Base-by-base conservation (phyloP, 2,888 invertebrate genomes). In the Erebia epiphron region DNA sequence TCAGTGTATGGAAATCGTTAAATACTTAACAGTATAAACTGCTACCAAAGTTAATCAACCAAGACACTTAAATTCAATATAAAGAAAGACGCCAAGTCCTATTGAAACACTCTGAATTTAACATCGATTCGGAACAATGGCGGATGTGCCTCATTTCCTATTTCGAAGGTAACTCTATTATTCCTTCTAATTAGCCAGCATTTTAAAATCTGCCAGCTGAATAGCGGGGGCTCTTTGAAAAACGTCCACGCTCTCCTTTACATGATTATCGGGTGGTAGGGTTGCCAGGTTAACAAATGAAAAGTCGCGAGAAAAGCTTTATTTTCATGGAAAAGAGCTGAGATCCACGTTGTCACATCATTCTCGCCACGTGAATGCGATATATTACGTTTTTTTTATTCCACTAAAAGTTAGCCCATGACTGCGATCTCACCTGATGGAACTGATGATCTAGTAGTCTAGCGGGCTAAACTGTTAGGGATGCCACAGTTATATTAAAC, bases 181-280 rank as follows among this genome's bases (percentile, higher is more conserved):
- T 74, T 77, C 75, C 75, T 74, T 73, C 79, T 80, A 79, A 80
- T 79, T 80, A 79, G 78, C 77, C 76, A 75, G 75, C 76, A 77
- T 80, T 80, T 80, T 78, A 78, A 79, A 80, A 78, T 79, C 77
- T 76, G 78, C 76, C 78, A 74, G 73, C 76, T 77, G 77, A 77
- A 75, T 72, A 74, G 74, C 58, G 72, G 74, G 70, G 61, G 69
- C 75, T 79, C 78, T 79, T 79, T 78, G 77, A 78, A 79, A 79
- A 79, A 79, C 78, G 79, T 76, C 79, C 79, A 77, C 77, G 78
- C 78, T 78, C 75, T 77, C 74, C 76, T 78, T 79, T 78, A 80
- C 80, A 80, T 80, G 80, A 80, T 80, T 80, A 80, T 79, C 79
- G 77, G 75, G 73, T 60, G 74, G 70, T 52, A 64, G 73, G 69